These are phyloP conservation scores for Cladopsammia gracilis DNA, from an alignment of 64 coral and sea anemone species.

Conservation along the genomic window DNA sequence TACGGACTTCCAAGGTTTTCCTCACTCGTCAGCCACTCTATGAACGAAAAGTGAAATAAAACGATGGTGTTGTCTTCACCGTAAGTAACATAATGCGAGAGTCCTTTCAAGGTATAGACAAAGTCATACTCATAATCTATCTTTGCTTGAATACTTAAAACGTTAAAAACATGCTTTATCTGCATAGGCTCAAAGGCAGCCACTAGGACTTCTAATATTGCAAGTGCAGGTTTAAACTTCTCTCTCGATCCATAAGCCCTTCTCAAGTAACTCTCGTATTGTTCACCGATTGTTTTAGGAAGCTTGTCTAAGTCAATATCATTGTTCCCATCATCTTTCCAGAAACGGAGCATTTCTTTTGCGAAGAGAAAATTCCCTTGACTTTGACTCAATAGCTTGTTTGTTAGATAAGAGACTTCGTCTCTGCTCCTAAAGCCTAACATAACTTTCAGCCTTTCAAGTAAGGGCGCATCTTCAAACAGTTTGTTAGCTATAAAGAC, in stretches of 20 bases:
- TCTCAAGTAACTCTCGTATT: conserved; percentile 73
- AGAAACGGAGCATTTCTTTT: conserved; percentile 51
- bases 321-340: not conserved
- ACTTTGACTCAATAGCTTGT: conserved; percentile 64
- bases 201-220: conserved; percentile 48
- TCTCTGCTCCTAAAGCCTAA: not conserved
- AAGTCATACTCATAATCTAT: conserved; percentile 75
- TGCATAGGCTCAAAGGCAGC: conserved; percentile 25
- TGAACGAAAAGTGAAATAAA: conserved; percentile 76
- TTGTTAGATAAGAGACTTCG: conserved; percentile 12
- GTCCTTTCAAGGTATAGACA: conserved; percentile 41
- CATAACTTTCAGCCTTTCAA: not conserved
- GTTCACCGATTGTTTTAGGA: conserved; percentile 69
- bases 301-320: not conserved
- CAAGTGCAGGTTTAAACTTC: conserved; percentile 42
- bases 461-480: conserved; percentile 1
- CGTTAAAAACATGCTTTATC: not conserved
- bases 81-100: conserved; percentile 65
- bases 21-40: conserved; percentile 80
- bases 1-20: conserved; percentile 67
- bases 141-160: not conserved
- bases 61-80: conserved; percentile 51
- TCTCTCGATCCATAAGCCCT: conserved; percentile 41
- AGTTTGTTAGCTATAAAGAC: not conserved
- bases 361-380: conserved; percentile 86